phyloP scores from a whole-genome alignment of 2,797 vertebrate genomes.

The Sitta carolinensis region DNA sequence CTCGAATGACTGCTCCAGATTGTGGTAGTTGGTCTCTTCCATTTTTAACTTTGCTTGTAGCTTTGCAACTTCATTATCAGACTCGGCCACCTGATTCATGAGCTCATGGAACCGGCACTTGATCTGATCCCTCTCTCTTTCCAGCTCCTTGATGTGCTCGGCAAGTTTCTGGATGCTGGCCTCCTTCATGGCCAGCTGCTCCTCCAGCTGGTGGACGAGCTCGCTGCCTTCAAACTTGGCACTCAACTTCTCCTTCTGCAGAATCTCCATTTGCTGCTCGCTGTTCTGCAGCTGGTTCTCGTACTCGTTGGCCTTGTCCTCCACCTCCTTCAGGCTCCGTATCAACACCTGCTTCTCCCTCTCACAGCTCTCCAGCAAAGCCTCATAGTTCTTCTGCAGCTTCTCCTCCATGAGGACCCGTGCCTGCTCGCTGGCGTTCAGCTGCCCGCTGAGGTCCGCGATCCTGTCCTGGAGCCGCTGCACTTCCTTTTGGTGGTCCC shows the following conservation, averaged over 20 bases:
- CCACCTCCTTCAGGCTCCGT: constrained; percentile 84
- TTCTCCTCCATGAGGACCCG: constrained; percentile 89
- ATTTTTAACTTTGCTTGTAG: constrained; percentile 83
- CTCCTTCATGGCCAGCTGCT: constrained; percentile 83
- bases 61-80: constrained; percentile 85
- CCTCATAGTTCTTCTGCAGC: constrained; percentile 84
- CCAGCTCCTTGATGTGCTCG: constrained; percentile 83
- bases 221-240: constrained; percentile 79
- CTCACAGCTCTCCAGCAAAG: constrained; percentile 87
- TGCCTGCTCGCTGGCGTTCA: constrained; percentile 85
- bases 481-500: constrained; percentile 89
- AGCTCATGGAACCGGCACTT: constrained; percentile 90
- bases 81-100: constrained; percentile 85
- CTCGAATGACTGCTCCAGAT: constrained; percentile 84
- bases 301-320: constrained; percentile 81
- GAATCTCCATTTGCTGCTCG: constrained; percentile 85
- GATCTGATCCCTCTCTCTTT: constrained; percentile 85
- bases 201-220: constrained; percentile 85
- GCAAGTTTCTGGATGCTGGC: constrained; percentile 83
- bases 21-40: constrained; percentile 86
- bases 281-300: constrained; percentile 85
- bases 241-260: constrained; percentile 84
- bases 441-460: constrained; percentile 83
- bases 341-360: constrained; percentile 86
- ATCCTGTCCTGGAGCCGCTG: constrained; percentile 90